These are phyloP conservation scores for Hypsibius dujardini DNA, from an alignment of 1,140 invertebrate genomes.

Conservation along the genomic window DNA sequence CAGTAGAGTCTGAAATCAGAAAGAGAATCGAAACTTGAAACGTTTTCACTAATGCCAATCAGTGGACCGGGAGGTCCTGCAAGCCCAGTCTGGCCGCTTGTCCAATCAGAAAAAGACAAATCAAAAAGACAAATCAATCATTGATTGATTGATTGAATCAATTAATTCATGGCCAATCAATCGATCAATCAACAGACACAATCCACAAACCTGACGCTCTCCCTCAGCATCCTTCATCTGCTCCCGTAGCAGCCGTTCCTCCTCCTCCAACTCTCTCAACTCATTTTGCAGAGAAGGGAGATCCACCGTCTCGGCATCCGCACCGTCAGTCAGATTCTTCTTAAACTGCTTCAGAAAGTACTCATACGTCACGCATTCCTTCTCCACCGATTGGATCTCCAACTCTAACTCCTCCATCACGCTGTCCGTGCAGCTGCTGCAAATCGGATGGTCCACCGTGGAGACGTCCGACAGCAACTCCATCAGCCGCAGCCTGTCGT, in stretches of 20 bases:
- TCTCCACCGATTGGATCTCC: slow-evolving; percentile 11
- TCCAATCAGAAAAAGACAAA: background rate
- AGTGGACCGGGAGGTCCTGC: too few relatives aligned
- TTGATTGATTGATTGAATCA: background rate
- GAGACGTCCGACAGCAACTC: slow-evolving; percentile 80
- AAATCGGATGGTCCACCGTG: slow-evolving; percentile 84
- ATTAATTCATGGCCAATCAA: background rate
- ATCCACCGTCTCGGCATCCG: background rate
- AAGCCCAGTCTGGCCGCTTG: too few relatives aligned
- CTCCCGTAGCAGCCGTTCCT: background rate
- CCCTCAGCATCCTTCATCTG: background rate
- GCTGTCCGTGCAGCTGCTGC: slow-evolving; percentile 30
- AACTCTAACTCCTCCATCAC: slow-evolving; percentile 5
- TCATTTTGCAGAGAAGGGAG: background rate
- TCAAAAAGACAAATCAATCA: background rate
- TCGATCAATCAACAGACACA: too few relatives aligned
- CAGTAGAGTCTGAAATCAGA: background rate
- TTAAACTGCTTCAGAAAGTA: slow-evolving; percentile 12
- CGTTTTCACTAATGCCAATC: too few relatives aligned
- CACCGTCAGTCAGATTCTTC: background rate
- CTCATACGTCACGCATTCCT: background rate
- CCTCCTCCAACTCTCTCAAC: background rate
- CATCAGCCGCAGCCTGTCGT: slow-evolving; percentile 45
- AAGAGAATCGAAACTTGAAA: background rate
- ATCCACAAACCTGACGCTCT: background rate